phyloP scores from a whole-genome alignment of 2,113 vertebrate species.

The Myiozetetes cayanensis region DNA sequence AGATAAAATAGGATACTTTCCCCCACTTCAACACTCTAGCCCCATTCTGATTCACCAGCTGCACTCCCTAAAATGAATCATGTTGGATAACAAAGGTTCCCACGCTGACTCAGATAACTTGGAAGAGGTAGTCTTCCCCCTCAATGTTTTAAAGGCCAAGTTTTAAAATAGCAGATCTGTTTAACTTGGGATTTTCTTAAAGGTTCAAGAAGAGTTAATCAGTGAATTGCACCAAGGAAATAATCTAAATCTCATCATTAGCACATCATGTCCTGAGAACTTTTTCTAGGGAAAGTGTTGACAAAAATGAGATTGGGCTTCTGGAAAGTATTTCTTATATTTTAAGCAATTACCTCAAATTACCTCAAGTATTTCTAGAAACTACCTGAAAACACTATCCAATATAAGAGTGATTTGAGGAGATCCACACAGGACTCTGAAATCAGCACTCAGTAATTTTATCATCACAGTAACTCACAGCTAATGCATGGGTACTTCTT shows the following conservation, averaged over 20 bases:
- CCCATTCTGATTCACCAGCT: conserved; percentile 3
- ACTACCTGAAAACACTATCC: neutral
- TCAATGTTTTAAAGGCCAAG: neutral
- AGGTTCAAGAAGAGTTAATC: neutral
- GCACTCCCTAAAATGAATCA: conserved; percentile 6
- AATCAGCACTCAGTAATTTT: neutral
- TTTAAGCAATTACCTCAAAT: neutral
- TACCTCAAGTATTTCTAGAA: neutral
- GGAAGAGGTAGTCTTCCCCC: conserved; percentile 13
- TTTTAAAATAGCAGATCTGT: conserved; percentile 23
- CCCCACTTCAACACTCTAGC: neutral
- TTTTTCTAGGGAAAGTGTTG: neutral
- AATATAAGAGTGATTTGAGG: neutral
- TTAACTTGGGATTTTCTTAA: neutral
- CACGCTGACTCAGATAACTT: conserved; percentile 17
- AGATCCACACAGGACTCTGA: neutral
- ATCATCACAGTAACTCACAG: neutral
- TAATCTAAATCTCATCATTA: neutral
- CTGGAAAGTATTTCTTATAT: neutral
- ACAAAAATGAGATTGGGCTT: neutral
- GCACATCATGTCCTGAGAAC: neutral
- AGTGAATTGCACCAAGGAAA: neutral
- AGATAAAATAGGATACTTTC: neutral
- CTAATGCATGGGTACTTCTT: neutral
- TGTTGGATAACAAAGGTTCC: neutral